Evolutionary conservation across 23 tunicate species (phyloP).

Genomic region (Corella eumyota): DNA sequence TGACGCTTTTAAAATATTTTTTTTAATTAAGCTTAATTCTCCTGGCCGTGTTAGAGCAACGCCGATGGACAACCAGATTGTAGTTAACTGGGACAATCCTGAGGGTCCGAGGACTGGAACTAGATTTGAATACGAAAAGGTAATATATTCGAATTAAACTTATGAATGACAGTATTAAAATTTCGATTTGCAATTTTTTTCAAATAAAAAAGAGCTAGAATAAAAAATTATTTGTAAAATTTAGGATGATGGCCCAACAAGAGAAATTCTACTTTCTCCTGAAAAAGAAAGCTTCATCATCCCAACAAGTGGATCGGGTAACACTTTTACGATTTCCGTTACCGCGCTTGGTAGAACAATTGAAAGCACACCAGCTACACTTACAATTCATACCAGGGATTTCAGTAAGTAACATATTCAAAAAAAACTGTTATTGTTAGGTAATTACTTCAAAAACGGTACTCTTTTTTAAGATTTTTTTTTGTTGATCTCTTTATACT

Average conservation of each 20-base stretch:
- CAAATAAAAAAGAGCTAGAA: too few relatives aligned
- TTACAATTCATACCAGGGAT: slow-evolving; percentile 1
- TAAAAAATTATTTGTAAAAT: too few relatives aligned
- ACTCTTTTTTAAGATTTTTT: too few relatives aligned
- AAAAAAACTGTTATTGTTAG: too few relatives aligned
- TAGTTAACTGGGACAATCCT: slow-evolving; percentile 38
- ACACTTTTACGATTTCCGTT: slow-evolving; percentile 11
- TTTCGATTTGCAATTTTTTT: too few relatives aligned
- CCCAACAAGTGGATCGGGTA: slow-evolving; percentile 7
- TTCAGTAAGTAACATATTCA: too few relatives aligned
- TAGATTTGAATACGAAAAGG: slow-evolving; percentile 24
- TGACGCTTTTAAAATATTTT: neutral
- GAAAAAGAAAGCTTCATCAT: slow-evolving; percentile 12
- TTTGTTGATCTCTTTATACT: too few relatives aligned
- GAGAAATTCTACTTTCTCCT: too few relatives aligned
- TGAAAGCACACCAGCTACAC: slow-evolving; percentile 15
- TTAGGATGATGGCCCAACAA: too few relatives aligned
- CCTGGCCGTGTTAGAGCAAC: slow-evolving; percentile 19
- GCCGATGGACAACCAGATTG: slow-evolving; percentile 13
- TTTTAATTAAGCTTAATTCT: slow-evolving; percentile 18
- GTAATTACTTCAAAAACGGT: too few relatives aligned
- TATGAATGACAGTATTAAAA: too few relatives aligned
- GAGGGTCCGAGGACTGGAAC: slow-evolving; percentile 21
- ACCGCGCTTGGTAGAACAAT: slow-evolving; percentile 37
- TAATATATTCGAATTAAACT: neutral